Evolutionary conservation across 2,888 invertebrate genomes (phyloP), one percentile per base, ranked within the genome.

Genomic region (Spodoptera exigua): DNA sequence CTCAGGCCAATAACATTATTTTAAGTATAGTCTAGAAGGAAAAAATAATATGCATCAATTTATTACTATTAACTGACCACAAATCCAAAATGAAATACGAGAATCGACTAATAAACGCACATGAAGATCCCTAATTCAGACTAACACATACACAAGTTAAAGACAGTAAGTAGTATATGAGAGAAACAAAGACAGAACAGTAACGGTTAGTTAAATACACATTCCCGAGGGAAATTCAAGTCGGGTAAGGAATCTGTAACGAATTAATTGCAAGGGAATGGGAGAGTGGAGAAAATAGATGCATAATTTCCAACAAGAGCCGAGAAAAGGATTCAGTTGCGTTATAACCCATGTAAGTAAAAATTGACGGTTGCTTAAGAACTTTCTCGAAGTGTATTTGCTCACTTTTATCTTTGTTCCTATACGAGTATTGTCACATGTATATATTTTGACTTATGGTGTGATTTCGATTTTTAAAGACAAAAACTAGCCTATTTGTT

Each of bases 191-290:
- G 61, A 67, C 44, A 52, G 34, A 18, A 70, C 47, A 36, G 61
- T 58, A 72, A 78, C 76, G 70, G 75, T 70, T 75, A 68, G 67
- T 66, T 75, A 76, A 76, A 75, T 78, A 76, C 61, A 52, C 56
- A 53, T 57, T 45, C 72, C 60, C 76, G 34, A 56, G 76, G 76
- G 76, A 78, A 76, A 76, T 76, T 76, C 59, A 68, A 78, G 67
- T 58, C 65, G 35, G 51, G 32, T 46, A 63, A 27, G 36, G 61
- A 40, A 60, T 62, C 60, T 56, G 54, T 63, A 70, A 70, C 73
- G 63, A 76, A 78, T 78, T 76, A 76, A 78, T 75, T 70, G 58
- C 53, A 41, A 58, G 57, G 60, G 68, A 70, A 73, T 64, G 47
- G 55, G 51, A 53, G 44, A 34, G 17, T 34, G 47, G 45, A 41